Percentiles rank a stretch among this genome's conserved stretches.
These are phyloP conservation scores for Typhlomys cinereus DNA, from an alignment of 2,113 vertebrate genomes.

Conservation along the genomic window DNA sequence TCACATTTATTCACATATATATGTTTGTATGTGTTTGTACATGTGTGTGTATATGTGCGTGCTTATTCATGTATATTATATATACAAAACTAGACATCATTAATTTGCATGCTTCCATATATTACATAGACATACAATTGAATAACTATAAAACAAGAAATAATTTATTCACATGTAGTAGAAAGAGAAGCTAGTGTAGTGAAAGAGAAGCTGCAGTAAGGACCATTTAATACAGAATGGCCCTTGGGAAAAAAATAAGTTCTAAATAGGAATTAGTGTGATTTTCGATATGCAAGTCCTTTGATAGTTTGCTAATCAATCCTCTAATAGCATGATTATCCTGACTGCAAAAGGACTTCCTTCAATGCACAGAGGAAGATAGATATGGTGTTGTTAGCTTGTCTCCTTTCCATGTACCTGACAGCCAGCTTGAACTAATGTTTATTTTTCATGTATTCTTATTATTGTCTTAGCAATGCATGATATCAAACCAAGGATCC, in stretches of 20 bases:
- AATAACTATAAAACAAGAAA: neutral
- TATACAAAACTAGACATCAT: too few species aligned
- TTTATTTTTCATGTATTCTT: neutral
- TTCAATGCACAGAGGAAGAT: neutral
- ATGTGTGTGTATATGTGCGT: too few species aligned
- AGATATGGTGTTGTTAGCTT: neutral
- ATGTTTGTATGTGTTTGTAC: too few species aligned
- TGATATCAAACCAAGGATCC: neutral
- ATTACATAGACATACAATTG: neutral
- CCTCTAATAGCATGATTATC: neutral
- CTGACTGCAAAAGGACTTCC: neutral
- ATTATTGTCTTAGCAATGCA: neutral
- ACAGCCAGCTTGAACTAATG: neutral
- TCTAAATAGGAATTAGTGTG: neutral
- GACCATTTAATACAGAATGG: neutral
- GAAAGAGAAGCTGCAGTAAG: neutral
- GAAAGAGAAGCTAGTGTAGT: neutral
- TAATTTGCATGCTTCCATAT: too few species aligned
- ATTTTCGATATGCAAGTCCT: neutral
- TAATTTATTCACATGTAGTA: neutral
- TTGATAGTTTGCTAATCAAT: too few species aligned
- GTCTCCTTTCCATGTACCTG: neutral
- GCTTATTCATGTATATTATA: too few species aligned
- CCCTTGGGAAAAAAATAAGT: neutral
- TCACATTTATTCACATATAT: neutral